A percentile compares a stretch with the other conserved stretches of the same genome.
Evolutionary conservation across 2,113 vertebrate species (phyloP).

Genomic region (Syngnathus scovelli): DNA sequence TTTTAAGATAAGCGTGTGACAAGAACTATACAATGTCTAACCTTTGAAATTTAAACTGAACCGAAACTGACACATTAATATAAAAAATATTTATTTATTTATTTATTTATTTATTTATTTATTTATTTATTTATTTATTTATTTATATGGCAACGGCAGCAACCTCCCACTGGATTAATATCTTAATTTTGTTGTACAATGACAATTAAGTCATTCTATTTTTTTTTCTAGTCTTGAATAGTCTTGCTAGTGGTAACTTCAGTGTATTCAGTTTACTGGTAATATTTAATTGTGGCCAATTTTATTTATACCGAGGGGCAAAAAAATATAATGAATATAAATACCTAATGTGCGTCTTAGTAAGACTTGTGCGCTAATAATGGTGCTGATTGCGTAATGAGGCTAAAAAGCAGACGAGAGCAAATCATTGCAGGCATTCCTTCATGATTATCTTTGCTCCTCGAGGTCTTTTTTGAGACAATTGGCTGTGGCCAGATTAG

Average conservation of each 20-base stretch:
- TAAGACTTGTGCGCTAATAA: slow-evolving; percentile 33
- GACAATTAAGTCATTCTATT: neutral
- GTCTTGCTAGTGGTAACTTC: too few species aligned
- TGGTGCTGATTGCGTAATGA: slow-evolving; percentile 63
- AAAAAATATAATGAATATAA: neutral
- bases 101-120: too few species aligned
- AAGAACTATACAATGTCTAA: too few species aligned
- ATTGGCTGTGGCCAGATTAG: slow-evolving; percentile 38
- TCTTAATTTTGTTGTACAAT: too few species aligned
- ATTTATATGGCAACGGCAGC: too few species aligned
- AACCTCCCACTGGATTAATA: too few species aligned
- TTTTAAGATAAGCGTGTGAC: too few species aligned
- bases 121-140: too few species aligned
- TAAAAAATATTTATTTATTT: too few species aligned
- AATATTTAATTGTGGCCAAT: neutral
- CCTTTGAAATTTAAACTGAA: too few species aligned
- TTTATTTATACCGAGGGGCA: neutral
- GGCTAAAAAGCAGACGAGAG: slow-evolving; percentile 50
- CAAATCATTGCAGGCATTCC: slow-evolving; percentile 37
- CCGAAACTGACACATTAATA: too few species aligned
- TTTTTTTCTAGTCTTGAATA: neutral
- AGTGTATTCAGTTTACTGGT: neutral
- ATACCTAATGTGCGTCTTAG: neutral
- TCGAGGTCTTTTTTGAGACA: neutral
- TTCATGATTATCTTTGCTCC: slow-evolving; percentile 54